Evolutionary conservation across 2,797 vertebrate species (phyloP).

Genomic region (Pitangus sulphuratus): DNA sequence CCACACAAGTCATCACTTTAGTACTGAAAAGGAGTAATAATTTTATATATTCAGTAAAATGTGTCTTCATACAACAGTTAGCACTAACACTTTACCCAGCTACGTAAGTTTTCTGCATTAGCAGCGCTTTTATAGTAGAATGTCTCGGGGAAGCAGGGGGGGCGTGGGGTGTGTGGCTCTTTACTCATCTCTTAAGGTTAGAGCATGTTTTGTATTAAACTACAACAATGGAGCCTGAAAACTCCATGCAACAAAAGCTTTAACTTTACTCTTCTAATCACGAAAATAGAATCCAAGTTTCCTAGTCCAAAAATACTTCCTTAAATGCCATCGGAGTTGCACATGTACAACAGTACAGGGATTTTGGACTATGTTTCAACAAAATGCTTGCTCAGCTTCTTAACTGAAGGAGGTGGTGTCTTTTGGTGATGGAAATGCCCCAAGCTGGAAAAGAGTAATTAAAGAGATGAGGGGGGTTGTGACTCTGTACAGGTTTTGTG

Average conservation of each 20-base stretch:
- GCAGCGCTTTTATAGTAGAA: neutral
- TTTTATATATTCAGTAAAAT: neutral
- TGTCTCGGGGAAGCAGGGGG: fast-evolving
- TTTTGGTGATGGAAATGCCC: neutral
- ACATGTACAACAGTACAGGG: fast-evolving
- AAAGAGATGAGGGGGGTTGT: neutral
- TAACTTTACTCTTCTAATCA: neutral
- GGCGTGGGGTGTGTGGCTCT: neutral
- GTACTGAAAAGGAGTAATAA: neutral
- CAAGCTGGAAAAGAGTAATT: neutral
- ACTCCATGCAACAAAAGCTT: neutral
- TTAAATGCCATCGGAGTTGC: neutral
- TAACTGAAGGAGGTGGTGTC: neutral
- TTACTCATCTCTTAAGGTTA: neutral
- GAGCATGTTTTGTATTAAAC: neutral
- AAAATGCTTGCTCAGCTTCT: neutral
- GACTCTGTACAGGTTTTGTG: neutral
- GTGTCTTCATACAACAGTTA: neutral
- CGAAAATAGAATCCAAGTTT: neutral
- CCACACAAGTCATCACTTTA: neutral
- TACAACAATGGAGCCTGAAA: neutral
- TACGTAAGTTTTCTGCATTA: neutral
- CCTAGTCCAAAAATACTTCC: neutral
- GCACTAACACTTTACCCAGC: neutral
- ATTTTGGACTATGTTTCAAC: neutral